Percentiles rank a stretch among this genome's conserved stretches.
phyloP scores from a whole-genome alignment of 2,888 invertebrate species.

The Drosophila pseudotalamancana region DNA sequence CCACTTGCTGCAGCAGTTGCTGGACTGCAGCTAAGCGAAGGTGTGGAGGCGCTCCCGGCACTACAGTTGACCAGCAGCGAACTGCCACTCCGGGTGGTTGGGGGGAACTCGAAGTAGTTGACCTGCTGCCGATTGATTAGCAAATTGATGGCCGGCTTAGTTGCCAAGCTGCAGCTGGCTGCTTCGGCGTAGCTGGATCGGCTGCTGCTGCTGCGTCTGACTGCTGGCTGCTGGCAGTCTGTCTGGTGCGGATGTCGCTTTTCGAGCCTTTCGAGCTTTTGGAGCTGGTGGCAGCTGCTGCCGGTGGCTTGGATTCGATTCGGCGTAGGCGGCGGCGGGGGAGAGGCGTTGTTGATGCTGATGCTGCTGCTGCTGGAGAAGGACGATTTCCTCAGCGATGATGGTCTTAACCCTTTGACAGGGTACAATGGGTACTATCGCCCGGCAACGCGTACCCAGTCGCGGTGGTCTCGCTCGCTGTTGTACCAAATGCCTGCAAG shows the following conservation, averaged over 20 bases:
- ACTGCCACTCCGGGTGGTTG: slow-evolving; percentile 36
- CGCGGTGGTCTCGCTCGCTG: slow-evolving; percentile 83
- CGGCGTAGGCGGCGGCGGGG: slow-evolving; percentile 82
- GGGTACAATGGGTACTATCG: slow-evolving; percentile 85
- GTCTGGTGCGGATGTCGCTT: slow-evolving; percentile 37
- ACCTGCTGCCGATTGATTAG: slow-evolving; percentile 75
- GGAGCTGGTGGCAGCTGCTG: slow-evolving; percentile 47
- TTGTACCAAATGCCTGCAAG: slow-evolving; percentile 84
- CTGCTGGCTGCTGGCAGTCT: slow-evolving; percentile 31
- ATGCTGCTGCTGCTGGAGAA: slow-evolving; percentile 79
- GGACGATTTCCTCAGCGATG: slow-evolving; percentile 83
- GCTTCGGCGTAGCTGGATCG: slow-evolving; percentile 32
- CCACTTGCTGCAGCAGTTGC: slow-evolving; percentile 30
- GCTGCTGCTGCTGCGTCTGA: slow-evolving; percentile 38
- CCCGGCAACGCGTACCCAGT: slow-evolving; percentile 85
- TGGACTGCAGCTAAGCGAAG: slow-evolving; percentile 54
- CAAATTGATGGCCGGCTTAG: slow-evolving; percentile 66
- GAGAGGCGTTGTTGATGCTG: slow-evolving; percentile 79
- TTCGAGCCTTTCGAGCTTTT: slow-evolving; percentile 45
- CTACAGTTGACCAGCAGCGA: slow-evolving; percentile 48
- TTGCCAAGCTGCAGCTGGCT: slow-evolving; percentile 55
- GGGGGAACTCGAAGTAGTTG: slow-evolving; percentile 80
- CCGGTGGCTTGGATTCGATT: slow-evolving; percentile 53
- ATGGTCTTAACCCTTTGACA: slow-evolving; percentile 84
- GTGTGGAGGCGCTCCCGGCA: slow-evolving; percentile 63